phyloP scores from a whole-genome alignment of 2,888 invertebrate genomes.

The Tiliacea citrago region DNA sequence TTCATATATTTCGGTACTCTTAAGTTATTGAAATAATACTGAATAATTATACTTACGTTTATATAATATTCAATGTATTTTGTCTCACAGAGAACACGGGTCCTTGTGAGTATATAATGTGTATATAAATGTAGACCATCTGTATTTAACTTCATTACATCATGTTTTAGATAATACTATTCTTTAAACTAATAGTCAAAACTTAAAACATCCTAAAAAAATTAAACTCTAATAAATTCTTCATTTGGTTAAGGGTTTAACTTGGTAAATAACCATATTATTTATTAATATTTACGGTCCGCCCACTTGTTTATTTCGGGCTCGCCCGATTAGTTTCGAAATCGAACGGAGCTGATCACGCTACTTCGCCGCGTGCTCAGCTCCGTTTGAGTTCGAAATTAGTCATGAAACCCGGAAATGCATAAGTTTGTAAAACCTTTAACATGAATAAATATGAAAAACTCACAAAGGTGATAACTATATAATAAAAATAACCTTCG shows the following conservation, averaged over 20 bases:
- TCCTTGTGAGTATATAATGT: constrained; percentile 86
- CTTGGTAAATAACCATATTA: constrained; percentile 25
- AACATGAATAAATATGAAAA: background rate
- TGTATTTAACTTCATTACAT: constrained; percentile 69
- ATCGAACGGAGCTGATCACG: background rate
- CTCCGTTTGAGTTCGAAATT: background rate
- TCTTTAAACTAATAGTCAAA: constrained; percentile 9
- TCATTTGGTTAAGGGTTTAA: constrained; percentile 25
- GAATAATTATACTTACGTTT: constrained; percentile 49
- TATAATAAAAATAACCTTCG: constrained; percentile 9
- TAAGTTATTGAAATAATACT: constrained; percentile 18
- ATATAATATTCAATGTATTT: constrained; percentile 80
- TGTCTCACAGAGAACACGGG: constrained; percentile 89
- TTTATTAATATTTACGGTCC: constrained; percentile 2
- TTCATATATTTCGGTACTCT: constrained; percentile 19
- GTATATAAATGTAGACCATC: constrained; percentile 67
- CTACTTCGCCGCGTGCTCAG: background rate
- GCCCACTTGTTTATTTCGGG: background rate
- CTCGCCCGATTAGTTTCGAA: background rate
- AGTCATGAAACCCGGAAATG: background rate
- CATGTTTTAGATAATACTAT: constrained; percentile 29
- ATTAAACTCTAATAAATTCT: constrained; percentile 11
- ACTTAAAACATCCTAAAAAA: constrained; percentile 2
- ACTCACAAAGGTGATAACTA: constrained; percentile 1
- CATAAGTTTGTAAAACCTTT: background rate